Evolutionary conservation across 2,888 invertebrate genomes (phyloP).

Genomic region (Dryomyza anilis): DNA sequence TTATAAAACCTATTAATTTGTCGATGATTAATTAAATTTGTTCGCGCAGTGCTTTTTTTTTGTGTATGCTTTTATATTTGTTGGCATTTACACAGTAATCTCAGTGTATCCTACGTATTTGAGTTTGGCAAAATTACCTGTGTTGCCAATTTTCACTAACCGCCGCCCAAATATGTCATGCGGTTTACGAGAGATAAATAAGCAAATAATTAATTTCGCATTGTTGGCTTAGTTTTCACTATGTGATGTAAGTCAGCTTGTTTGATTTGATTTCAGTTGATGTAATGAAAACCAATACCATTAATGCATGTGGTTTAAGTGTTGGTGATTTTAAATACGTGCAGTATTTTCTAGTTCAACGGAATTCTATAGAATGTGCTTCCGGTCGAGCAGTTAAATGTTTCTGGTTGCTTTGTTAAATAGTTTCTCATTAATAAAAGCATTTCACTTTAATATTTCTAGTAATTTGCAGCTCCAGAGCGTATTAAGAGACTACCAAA

Average conservation of each 20-base stretch:
- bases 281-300: no score
- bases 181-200: constrained; percentile 1
- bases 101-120: not conserved
- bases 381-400: no score
- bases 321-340: no score
- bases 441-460: no score
- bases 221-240: no score
- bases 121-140: not conserved
- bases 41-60: constrained; percentile 3
- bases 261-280: not conserved
- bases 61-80: not conserved
- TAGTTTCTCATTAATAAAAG: no score
- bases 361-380: no score
- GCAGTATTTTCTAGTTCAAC: no score
- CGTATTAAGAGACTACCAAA: no score
- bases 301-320: no score
- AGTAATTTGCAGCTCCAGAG: no score
- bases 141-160: constrained; percentile 14
- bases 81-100: not conserved
- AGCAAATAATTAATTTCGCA: not conserved
- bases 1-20: constrained; percentile 30
- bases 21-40: constrained; percentile 32
- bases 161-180: constrained; percentile 1
- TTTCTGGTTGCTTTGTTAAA: no score
- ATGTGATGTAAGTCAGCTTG: not conserved